phyloP scores from a whole-genome alignment of 2,888 invertebrate genomes.

The Matsumyia berberina region DNA sequence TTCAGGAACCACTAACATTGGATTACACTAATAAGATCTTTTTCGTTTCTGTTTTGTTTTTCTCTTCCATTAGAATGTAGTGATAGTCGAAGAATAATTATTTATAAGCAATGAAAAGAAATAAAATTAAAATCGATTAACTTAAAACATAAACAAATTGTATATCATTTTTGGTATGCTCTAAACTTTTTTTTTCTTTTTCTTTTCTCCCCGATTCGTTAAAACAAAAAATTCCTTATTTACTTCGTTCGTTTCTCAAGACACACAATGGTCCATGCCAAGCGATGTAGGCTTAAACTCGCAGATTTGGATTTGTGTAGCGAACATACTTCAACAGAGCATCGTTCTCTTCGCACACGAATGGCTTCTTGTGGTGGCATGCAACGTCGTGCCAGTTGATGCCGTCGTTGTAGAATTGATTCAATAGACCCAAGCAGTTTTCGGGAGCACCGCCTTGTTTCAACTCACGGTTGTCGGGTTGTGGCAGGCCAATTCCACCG shows the following conservation, averaged over 20 bases:
- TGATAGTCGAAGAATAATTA: conserved; percentile 15
- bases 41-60: not conserved
- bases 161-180: conserved; percentile 74
- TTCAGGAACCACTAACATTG: conserved; percentile 15
- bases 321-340: conserved; percentile 93
- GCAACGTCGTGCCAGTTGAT: conserved; percentile 96
- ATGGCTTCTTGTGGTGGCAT: conserved; percentile 95
- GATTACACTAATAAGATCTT: conserved; percentile 31
- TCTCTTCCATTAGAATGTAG: conserved; percentile 23
- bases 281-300: conserved; percentile 85
- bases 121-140: conserved; percentile 54
- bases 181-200: conserved; percentile 33
- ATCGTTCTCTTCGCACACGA: conserved; percentile 95
- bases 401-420: conserved; percentile 96
- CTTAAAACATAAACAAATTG: conserved; percentile 59
- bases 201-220: conserved; percentile 13
- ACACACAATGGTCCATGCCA: conserved; percentile 5
- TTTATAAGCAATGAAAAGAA: conserved; percentile 31
- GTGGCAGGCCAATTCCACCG: conserved; percentile 93
- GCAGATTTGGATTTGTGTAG: conserved; percentile 91
- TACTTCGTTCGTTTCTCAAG: conserved; percentile 30
- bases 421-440: conserved; percentile 93
- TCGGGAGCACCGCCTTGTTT: conserved; percentile 93
- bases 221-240: conserved; percentile 20
- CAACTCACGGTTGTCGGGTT: conserved; percentile 94